Base-by-base conservation (phyloP, 2,113 vertebrate genomes). In the Lophura nycthemera region DNA sequence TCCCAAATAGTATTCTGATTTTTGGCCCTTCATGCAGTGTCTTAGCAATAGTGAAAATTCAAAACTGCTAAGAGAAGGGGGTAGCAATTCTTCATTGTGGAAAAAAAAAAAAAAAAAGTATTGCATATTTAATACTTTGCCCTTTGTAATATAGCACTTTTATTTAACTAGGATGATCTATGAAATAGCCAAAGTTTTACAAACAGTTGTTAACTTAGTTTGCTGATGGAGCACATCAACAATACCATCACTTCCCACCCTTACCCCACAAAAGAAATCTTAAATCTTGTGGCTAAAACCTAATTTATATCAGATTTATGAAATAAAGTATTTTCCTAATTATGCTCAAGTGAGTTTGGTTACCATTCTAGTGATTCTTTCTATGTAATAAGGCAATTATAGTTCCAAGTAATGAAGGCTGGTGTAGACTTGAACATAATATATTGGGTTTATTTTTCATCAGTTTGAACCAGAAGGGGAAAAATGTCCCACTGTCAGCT, bases 291-390 rank as follows among this genome's bases (percentile, higher is more conserved):
- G 97, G 96, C 95, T 97, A 92, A 98, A 98, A 83, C 97, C 92
- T 97, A 98, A 97, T 98, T 98, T 98, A 97, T 98, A 98, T 98
- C 95, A 98, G 98, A 98, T 97, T 98, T 98, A 97, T 98, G 96
- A 98, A 96, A 98, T 95, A 97, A 98, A 98, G 79, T 98, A 98
- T 98, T 98, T 98, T 98, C 98, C 96, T 98, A 98, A 98, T 97
- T 97, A 97, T 96, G 92, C 93, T 98, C 96, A 96, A 97, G 94
- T 97, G 96, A 97, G 97, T 98, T 98, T 98, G 97, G 95, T 98
- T 98, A 98, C 97, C 97, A 97, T 97, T 97, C 96, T 97, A 98
- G 96, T 97, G 96, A 97, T 98, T 97, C 97, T 97, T 97, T 98
- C 95, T 98, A 90, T 97, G 92, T 97, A 96, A 91, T 98, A 97